These are phyloP conservation scores for Tenebrosternarchus preto DNA, from an alignment of 2,113 vertebrate species.

Conservation along the genomic window DNA sequence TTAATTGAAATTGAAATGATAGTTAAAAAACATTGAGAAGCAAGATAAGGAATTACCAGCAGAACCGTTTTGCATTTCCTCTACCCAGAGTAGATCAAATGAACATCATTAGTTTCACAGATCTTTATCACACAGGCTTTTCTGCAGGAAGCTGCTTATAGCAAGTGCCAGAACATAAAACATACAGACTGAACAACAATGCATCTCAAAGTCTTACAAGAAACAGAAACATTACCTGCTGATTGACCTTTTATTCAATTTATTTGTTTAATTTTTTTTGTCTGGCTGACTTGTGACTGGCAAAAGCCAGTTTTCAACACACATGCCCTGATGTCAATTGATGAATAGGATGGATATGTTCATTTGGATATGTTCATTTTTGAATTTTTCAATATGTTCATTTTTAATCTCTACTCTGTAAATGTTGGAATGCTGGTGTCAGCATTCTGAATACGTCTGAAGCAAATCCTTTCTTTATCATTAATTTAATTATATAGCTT, in stretches of 20 bases:
- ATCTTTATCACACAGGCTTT: neutral
- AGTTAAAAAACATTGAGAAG: neutral
- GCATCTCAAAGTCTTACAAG: neutral
- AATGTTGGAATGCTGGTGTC: neutral
- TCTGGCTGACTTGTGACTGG: neutral
- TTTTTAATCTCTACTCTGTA: neutral
- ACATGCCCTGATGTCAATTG: neutral
- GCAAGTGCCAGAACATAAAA: neutral
- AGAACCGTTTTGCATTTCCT: conserved; percentile 6
- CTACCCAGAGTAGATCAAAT: neutral
- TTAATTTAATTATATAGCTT: neutral
- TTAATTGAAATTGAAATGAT: neutral
- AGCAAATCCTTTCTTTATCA: neutral
- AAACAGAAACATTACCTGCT: neutral
- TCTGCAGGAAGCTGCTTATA: conserved; percentile 28
- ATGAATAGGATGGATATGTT: neutral
- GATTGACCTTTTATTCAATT: neutral
- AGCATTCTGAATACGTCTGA: neutral
- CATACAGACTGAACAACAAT: conserved; percentile 5
- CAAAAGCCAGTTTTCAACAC: neutral
- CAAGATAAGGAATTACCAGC: neutral
- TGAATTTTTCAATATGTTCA: neutral
- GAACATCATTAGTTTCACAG: conserved; percentile 8
- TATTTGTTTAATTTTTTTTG: neutral
- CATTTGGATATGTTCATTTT: neutral